Percentiles rank a stretch among this genome's conserved stretches.
phyloP scores from a whole-genome alignment of 2,888 invertebrate genomes.

The Tetanocera ferruginea region DNA sequence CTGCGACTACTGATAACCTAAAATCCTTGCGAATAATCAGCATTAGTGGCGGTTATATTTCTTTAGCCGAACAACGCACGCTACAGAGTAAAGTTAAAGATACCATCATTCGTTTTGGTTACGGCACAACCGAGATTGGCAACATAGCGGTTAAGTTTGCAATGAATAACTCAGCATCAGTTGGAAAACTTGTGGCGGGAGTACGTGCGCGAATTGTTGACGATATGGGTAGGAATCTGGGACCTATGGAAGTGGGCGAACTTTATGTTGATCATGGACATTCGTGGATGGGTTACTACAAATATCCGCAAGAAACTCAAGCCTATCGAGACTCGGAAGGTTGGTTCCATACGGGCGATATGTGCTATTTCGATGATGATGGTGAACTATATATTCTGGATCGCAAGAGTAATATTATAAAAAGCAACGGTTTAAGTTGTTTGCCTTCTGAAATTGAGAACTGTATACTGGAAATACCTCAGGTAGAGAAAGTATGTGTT shows the following conservation, averaged over 20 bases:
- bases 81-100: constrained; percentile 51
- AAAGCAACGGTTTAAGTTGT: constrained; percentile 51
- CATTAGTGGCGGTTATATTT: constrained; percentile 54
- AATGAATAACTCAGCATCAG: constrained; percentile 45
- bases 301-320: constrained; percentile 52
- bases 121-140: constrained; percentile 58
- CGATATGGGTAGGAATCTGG: constrained; percentile 51
- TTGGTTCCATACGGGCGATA: constrained; percentile 61
- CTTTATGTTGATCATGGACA: constrained; percentile 51
- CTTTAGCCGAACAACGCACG: constrained; percentile 50
- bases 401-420: constrained; percentile 62
- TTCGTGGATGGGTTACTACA: constrained; percentile 59
- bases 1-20: constrained; percentile 50
- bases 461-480: constrained; percentile 35
- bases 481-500: constrained; percentile 43
- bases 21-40: constrained; percentile 50
- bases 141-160: constrained; percentile 45
- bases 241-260: constrained; percentile 56
- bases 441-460: constrained; percentile 44
- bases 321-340: constrained; percentile 52
- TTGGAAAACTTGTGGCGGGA: constrained; percentile 52
- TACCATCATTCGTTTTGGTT: constrained; percentile 52
- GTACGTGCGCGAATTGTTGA: constrained; percentile 54
- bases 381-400: constrained; percentile 57
- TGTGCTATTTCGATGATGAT: constrained; percentile 62